Conservation (phyloP, 2,888 invertebrate genomes). For the Eumerus sabulonum region DNA sequence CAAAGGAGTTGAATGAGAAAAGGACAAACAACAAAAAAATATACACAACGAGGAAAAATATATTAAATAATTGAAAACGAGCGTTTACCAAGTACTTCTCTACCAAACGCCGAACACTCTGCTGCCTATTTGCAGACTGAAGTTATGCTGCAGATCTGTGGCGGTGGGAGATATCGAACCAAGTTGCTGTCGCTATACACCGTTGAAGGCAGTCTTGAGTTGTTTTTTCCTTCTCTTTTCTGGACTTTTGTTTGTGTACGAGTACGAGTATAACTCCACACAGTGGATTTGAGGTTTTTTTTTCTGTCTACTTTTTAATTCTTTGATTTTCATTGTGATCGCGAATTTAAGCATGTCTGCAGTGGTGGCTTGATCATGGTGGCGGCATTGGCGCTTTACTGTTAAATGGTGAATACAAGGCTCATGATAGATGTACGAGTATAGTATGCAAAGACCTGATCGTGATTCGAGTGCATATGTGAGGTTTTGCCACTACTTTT, state of each 20-base stretch:
- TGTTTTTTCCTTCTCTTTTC: neutral
- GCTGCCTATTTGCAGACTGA: slow-evolving; percentile 78
- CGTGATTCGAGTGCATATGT: slow-evolving; percentile 63
- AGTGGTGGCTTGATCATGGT: slow-evolving; percentile 16
- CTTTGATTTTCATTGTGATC: slow-evolving; percentile 31
- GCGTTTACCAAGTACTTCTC: slow-evolving; percentile 59
- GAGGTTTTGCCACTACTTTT: slow-evolving; percentile 34
- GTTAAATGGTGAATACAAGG: slow-evolving; percentile 55
- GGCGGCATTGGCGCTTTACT: slow-evolving; percentile 62
- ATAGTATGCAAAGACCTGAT: slow-evolving; percentile 33
- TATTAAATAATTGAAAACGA: slow-evolving; percentile 28
- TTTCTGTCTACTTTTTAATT: too few species aligned
- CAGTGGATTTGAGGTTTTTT: too few species aligned
- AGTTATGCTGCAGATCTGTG: slow-evolving; percentile 71
- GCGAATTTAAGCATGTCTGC: slow-evolving; percentile 42
- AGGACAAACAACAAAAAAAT: slow-evolving; percentile 17
- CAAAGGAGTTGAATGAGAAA: slow-evolving; percentile 14
- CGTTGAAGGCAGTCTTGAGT: slow-evolving; percentile 28
- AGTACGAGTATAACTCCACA: neutral
- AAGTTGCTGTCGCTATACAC: too few species aligned
- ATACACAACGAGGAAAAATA: slow-evolving; percentile 12
- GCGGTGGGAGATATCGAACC: slow-evolving; percentile 56
- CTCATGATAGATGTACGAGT: slow-evolving; percentile 44
- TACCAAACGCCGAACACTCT: slow-evolving; percentile 74
- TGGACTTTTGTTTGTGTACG: slow-evolving; percentile 20